Evolutionary conservation across 1,140 invertebrate species (phyloP), one percentile per base, ranked within the genome.

Genomic region (Leptestheria dahalacensis): DNA sequence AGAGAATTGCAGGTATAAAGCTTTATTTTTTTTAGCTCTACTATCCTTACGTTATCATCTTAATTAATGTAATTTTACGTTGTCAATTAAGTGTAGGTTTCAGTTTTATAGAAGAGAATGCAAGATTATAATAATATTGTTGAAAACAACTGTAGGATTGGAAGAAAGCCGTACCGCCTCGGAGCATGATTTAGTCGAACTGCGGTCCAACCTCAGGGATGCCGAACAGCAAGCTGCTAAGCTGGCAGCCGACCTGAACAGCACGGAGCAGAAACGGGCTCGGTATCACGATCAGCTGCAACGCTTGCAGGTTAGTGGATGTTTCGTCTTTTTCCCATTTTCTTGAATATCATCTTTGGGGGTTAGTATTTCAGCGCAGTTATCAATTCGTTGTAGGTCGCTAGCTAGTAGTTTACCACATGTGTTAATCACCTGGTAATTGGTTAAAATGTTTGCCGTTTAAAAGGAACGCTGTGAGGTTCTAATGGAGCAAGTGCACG

Each of bases 381-480:
- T n/a, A n/a, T n/a, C n/a, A n/a, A n/a, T n/a, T n/a, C n/a, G n/a
- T n/a, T n/a, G n/a, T n/a, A n/a, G n/a, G n/a, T n/a, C n/a, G n/a
- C n/a, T n/a, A n/a, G n/a, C n/a, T n/a, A n/a, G n/a, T n/a, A n/a
- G n/a, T n/a, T n/a, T n/a, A n/a, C n/a, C n/a, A n/a, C n/a, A n/a
- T n/a, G n/a, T n/a, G n/a, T n/a, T n/a, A n/a, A n/a, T n/a, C n/a
- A n/a, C n/a, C n/a, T n/a, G n/a, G n/a, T n/a, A n/a, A n/a, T n/a
- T n/a, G n/a, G n/a, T n/a, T n/a, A n/a, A n/a, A n/a, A n/a, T n/a
- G n/a, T n/a, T n/a, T n/a, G n/a, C n/a, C n/a, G n/a, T n/a, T n/a
- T n/a, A n/a, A n/a, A 55, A 55, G 33, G 53, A 55, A 20, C 6
- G 53, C 28, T 29, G 53, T 11, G 53, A 55, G 33, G 53, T 28